phyloP scores from a whole-genome alignment of 2,113 vertebrate species.

The Lophura nycthemera region DNA sequence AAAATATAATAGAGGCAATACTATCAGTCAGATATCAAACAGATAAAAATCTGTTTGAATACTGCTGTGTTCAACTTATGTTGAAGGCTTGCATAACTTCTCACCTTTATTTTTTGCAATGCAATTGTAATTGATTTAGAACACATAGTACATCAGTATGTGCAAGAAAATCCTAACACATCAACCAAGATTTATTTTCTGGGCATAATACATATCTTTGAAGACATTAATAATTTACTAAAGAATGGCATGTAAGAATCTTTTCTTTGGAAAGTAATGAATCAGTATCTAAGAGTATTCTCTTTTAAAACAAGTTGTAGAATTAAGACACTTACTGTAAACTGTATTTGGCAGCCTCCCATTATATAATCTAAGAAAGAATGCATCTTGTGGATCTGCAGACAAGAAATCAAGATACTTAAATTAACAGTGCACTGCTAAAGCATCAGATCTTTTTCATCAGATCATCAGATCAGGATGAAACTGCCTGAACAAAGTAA shows the following conservation, averaged over 20 bases:
- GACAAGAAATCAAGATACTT: conserved; percentile 34
- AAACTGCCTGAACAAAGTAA: not conserved
- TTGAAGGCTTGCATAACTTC: not conserved
- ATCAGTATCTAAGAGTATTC: not conserved
- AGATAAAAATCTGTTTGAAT: not conserved
- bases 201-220: not conserved
- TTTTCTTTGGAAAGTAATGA: not conserved
- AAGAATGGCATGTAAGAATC: not conserved
- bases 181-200: not conserved
- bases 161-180: not conserved
- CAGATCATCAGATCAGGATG: too few species aligned
- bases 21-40: not conserved
- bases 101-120: not conserved
- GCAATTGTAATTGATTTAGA: not conserved
- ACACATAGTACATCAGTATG: not conserved
- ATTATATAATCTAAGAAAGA: conserved; percentile 99
- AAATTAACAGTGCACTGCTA: conserved; percentile 8
- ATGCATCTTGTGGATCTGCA: conserved; percentile 99
- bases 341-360: conserved; percentile 99
- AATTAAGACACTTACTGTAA: conserved; percentile 88
- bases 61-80: not conserved
- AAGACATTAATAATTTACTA: conserved; percentile 14
- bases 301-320: not conserved
- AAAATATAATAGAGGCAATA: not conserved
- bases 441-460: not conserved